A percentile compares a stretch with the other conserved stretches of the same genome.
Evolutionary conservation across 2,888 invertebrate species (phyloP).

Genomic region (Himalopsyche kuldschensis): DNA sequence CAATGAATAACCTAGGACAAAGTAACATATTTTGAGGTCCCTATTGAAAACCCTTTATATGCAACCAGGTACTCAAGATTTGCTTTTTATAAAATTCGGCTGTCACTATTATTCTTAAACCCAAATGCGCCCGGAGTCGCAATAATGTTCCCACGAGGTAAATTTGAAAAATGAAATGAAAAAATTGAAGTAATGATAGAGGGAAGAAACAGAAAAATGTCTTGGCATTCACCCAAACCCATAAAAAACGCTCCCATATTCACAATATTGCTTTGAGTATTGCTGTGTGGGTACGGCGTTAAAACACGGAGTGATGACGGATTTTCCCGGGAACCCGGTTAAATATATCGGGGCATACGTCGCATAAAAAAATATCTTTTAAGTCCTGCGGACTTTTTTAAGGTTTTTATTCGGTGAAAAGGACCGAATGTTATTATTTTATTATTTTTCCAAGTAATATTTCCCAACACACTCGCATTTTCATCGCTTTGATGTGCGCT

Average conservation of each 20-base stretch:
- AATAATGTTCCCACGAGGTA: too few species aligned
- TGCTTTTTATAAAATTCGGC: too few species aligned
- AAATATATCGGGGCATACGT: not conserved
- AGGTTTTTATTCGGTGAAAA: not conserved
- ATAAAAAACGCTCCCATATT: not conserved
- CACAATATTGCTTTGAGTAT: not conserved
- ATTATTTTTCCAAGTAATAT: not conserved
- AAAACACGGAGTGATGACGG: not conserved
- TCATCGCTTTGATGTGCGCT: not conserved
- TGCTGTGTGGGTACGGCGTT: not conserved
- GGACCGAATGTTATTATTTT: conserved; percentile 1
- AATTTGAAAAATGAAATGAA: not conserved
- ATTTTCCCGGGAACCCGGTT: not conserved
- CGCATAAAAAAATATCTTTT: not conserved
- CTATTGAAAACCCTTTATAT: too few species aligned
- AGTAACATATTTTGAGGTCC: too few species aligned
- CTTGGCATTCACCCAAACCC: not conserved
- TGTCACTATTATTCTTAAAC: too few species aligned
- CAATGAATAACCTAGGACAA: too few species aligned
- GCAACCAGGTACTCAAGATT: too few species aligned
- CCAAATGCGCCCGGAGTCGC: too few species aligned
- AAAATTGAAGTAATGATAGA: not conserved
- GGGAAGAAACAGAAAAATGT: not conserved
- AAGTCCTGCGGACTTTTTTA: not conserved
- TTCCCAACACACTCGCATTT: not conserved